Evolutionary conservation across 64 coral and sea anemone genomes (phyloP).

Genomic region (Dendrophyllia cribrosa): DNA sequence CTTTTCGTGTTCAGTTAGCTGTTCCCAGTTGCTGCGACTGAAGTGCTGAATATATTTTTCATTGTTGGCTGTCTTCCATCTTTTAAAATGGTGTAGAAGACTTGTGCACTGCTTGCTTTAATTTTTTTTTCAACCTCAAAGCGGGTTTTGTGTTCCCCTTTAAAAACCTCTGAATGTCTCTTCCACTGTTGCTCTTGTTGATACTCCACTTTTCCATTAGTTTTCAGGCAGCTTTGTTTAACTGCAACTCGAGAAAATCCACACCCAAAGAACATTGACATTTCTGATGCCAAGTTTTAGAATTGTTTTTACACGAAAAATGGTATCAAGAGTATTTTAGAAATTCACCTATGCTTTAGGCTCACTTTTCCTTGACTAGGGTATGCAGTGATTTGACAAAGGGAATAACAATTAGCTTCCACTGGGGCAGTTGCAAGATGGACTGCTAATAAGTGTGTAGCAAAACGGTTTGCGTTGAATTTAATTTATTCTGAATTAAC

Average conservation of each 20-base stretch:
- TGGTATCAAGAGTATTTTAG: too few species aligned
- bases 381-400: too few species aligned
- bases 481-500: background rate
- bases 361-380: background rate
- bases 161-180: background rate
- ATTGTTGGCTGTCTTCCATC: background rate
- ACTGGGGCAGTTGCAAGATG: background rate
- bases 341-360: background rate
- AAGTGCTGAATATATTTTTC: background rate
- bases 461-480: too few species aligned
- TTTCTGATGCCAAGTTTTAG: background rate
- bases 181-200: background rate
- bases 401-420: background rate
- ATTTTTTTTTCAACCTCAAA: background rate
- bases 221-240: background rate
- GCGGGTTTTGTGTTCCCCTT: constrained; percentile 12
- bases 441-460: background rate
- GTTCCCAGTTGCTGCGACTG: background rate
- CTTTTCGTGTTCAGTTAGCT: constrained; percentile 17
- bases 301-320: background rate
- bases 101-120: background rate
- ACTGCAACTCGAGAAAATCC: constrained; percentile 9
- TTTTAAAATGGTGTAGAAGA: constrained; percentile 26
- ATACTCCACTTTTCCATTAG: constrained; percentile 28
- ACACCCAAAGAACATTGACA: background rate